Evolutionary conservation across 2,113 vertebrate genomes (phyloP), one percentile per base, ranked within the genome.

Genomic region (Puntigrus tetrazona): DNA sequence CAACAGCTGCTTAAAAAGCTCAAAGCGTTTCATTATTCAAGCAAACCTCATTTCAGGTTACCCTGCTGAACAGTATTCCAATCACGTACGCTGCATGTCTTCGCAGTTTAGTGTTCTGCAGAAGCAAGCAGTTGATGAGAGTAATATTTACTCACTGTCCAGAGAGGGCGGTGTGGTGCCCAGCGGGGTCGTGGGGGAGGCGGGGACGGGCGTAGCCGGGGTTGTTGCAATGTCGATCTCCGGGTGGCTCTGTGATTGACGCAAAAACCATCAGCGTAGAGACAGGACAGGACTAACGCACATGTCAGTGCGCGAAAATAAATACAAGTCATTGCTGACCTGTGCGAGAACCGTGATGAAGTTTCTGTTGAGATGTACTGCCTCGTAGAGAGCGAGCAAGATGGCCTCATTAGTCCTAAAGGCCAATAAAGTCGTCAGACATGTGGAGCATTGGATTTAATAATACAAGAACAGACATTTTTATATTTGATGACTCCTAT

Each of bases 281-380:
- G 67, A 69, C 10, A n/a, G 67, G 8, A 41, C 0, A 41, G 20
- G 67, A 3, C 20, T 41, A 41, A 8, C 3, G 52, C 41, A 67
- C 4, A 47, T 8, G 29, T 3, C 8, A 34, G 18, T 10, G 57
- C 2, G 0, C 45, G 16, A 6, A 63, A 7, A 76, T 3, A 20
- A 31, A 69, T 16, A 25, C 3, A n/a, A 0, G 20, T 41, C 2
- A 50, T 34, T 76, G 92, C 89, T 79, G 82, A 96, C 98, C 94
- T 99, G 98, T 65, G 98, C 98, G 86, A 99, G 93, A 73, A 99
- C 97, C 16, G 98, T 97, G 92, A 99, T 99, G 93, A 99, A 99
- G 93, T 99, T 99, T 52, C 98, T 92, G 93, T 99, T 99, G 73
- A 99, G 95, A 86, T 99, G 98, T 87, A 99, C 98, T 25, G 98